Conservation (phyloP, 2,888 invertebrate species). For the Drosophila neonasuta region DNA sequence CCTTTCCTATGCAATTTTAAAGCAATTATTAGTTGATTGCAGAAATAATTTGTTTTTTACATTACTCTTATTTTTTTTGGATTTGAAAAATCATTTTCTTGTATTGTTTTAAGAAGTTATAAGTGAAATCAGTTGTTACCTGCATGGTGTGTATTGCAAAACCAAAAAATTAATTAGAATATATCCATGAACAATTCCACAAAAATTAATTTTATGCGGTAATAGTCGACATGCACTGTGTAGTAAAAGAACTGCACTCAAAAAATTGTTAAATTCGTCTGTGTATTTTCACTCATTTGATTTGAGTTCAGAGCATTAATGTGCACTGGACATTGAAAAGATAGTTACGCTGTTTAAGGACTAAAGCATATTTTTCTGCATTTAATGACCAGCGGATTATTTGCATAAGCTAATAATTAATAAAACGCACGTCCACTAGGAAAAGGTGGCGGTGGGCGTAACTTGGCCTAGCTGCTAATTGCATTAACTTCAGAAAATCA, state of each 20-base stretch:
- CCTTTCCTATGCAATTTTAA: slow-evolving; percentile 70
- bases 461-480: slow-evolving; percentile 42
- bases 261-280: no score
- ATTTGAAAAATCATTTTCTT: not conserved
- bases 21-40: slow-evolving; percentile 72
- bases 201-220: no score
- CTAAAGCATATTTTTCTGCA: slow-evolving; percentile 47
- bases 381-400: slow-evolving; percentile 59
- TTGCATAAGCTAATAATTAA: slow-evolving; percentile 70
- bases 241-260: no score
- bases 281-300: no score
- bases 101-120: not conserved
- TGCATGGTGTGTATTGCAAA: no score
- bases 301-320: no score
- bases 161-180: no score
- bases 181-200: no score
- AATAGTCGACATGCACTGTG: no score
- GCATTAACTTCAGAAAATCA: slow-evolving; percentile 54
- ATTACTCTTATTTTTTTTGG: not conserved
- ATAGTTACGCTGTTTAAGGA: slow-evolving; percentile 5
- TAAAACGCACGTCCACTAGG: slow-evolving; percentile 60
- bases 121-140: no score
- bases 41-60: slow-evolving; percentile 65
- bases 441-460: slow-evolving; percentile 20
- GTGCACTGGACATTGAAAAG: no score